Percentiles rank a stretch among this genome's conserved stretches.
phyloP scores from a whole-genome alignment of 2,888 invertebrate genomes.

The Clitarchus hookeri region DNA sequence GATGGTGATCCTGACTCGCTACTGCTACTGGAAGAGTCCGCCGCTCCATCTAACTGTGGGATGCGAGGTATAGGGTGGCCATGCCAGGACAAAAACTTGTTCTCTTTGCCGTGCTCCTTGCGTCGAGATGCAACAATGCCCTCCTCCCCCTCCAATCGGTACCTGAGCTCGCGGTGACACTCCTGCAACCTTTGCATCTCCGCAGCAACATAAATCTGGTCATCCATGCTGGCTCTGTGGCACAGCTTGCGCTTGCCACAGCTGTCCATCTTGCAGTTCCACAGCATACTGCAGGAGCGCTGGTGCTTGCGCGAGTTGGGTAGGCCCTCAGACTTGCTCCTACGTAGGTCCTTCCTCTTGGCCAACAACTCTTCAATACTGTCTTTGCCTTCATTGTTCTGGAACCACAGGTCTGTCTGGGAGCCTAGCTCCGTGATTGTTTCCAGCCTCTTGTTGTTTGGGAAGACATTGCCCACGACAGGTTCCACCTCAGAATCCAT shows the following conservation, averaged over 20 bases:
- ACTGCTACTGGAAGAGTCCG: constrained; percentile 64
- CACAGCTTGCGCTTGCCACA: constrained; percentile 62
- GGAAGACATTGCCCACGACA: constrained; percentile 3
- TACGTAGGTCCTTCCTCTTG: constrained; percentile 62
- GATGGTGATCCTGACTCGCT: constrained; percentile 54
- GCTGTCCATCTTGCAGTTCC: constrained; percentile 72
- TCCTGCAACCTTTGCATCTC: constrained; percentile 48
- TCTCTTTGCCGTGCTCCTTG: constrained; percentile 53
- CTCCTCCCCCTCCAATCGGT: constrained; percentile 45
- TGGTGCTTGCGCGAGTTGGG: constrained; percentile 59
- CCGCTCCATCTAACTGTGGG: constrained; percentile 71
- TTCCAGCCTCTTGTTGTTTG: constrained; percentile 47
- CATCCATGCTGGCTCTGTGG: constrained; percentile 27
- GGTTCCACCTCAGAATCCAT: constrained; percentile 51
- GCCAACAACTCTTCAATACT: constrained; percentile 56
- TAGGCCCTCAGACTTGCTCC: constrained; percentile 69
- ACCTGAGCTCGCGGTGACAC: constrained; percentile 49
- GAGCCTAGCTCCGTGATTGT: constrained; percentile 52
- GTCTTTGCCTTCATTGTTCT: constrained; percentile 57
- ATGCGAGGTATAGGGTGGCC: constrained; percentile 57
- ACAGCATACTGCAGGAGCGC: constrained; percentile 68
- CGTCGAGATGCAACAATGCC: background rate
- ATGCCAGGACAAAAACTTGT: constrained; percentile 54
- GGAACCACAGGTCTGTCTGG: constrained; percentile 52
- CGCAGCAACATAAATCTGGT: constrained; percentile 23